Percentiles rank a stretch among this genome's conserved stretches.
Evolutionary conservation across 1,140 invertebrate genomes (phyloP).

Genomic region (Leguminivora glycinivorella): DNA sequence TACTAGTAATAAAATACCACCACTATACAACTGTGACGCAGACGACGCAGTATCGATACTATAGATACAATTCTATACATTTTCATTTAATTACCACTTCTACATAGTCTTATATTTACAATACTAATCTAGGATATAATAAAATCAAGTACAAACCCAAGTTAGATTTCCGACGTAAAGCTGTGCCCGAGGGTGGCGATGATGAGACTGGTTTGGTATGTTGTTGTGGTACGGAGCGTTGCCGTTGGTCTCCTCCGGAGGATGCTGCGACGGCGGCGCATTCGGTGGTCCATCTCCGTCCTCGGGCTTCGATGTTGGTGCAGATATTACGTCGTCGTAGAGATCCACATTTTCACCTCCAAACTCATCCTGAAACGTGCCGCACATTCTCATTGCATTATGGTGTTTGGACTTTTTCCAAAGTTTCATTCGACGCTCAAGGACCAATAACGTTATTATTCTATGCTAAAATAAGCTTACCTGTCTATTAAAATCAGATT

Average conservation of each 20-base stretch:
- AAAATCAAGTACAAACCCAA: conserved; percentile 83
- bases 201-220: conserved; percentile 81
- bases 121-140: conserved; percentile 51
- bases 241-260: conserved; percentile 85
- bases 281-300: conserved; percentile 78
- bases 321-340: conserved; percentile 97
- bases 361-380: conserved; percentile 87
- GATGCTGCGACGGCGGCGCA: conserved; percentile 59
- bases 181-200: conserved; percentile 89
- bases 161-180: conserved; percentile 97
- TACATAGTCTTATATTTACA: conserved; percentile 61
- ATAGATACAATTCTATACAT: background rate
- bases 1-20: no score
- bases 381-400: conserved; percentile 29
- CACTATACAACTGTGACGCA: background rate
- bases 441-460: background rate
- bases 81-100: conserved; percentile 33
- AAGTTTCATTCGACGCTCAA: background rate
- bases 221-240: conserved; percentile 86
- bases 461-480: conserved; percentile 42
- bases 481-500: conserved; percentile 92
- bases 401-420: background rate
- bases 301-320: conserved; percentile 81
- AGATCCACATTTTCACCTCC: conserved; percentile 93
- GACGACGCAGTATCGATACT: background rate